phyloP scores from a whole-genome alignment of 2,797 vertebrate genomes.

The Xenopus petersii region DNA sequence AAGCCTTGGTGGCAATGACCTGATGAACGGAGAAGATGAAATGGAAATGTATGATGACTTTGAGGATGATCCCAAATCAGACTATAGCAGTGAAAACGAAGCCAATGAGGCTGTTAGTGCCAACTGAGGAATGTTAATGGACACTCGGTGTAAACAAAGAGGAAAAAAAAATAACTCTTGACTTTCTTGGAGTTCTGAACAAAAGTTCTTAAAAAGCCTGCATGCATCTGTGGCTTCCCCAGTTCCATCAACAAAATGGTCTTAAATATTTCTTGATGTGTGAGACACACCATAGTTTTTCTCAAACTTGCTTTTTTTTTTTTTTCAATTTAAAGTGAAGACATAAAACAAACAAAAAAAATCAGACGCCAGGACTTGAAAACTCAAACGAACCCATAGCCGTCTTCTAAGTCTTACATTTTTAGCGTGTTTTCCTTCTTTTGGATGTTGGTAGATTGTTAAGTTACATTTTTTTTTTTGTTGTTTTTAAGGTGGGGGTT shows the following conservation, averaged over 20 bases:
- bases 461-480: constrained; percentile 89
- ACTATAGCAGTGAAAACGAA: constrained; percentile 99
- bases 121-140: constrained; percentile 81
- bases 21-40: constrained; percentile 89
- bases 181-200: constrained; percentile 65
- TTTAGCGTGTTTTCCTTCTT: constrained; percentile 76
- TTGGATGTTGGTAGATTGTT: constrained; percentile 87
- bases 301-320: constrained; percentile 71
- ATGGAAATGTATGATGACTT: constrained; percentile 99
- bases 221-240: constrained; percentile 92
- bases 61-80: constrained; percentile 98
- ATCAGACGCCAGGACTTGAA: constrained; percentile 93
- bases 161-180: constrained; percentile 61
- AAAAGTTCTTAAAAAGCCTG: constrained; percentile 84
- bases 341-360: constrained; percentile 75
- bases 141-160: constrained; percentile 51
- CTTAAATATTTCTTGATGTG: constrained; percentile 97
- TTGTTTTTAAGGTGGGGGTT: constrained; percentile 86
- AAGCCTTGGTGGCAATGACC: constrained; percentile 75
- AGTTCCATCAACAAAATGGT: constrained; percentile 95
- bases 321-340: constrained; percentile 79
- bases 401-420: constrained; percentile 87
- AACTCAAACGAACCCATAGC: constrained; percentile 83
- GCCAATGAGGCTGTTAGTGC: constrained; percentile 90
- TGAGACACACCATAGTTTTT: constrained; percentile 86